A percentile compares a stretch with the other conserved stretches of the same genome.
These are phyloP conservation scores for Lithodes maja DNA, from an alignment of 2,888 invertebrate species.

Conservation along the genomic window DNA sequence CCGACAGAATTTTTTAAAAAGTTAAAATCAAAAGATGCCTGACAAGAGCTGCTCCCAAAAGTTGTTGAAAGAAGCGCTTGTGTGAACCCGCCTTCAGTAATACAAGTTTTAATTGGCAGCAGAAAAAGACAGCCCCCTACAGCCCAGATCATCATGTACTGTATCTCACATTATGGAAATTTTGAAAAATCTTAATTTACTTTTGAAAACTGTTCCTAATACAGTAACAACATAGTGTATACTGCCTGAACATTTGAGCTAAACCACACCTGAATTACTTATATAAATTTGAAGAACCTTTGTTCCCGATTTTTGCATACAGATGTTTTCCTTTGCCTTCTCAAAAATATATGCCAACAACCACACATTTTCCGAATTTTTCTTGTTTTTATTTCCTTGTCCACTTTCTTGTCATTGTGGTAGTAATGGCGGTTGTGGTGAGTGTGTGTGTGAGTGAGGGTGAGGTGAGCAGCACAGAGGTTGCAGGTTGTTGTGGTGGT, in stretches of 20 bases:
- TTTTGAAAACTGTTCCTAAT: background rate
- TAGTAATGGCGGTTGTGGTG: slow-evolving; percentile 14
- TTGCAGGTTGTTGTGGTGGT: slow-evolving; percentile 34
- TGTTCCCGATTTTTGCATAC: slow-evolving; percentile 38
- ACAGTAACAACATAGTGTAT: background rate
- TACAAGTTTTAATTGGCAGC: background rate
- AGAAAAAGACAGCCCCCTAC: slow-evolving; percentile 41
- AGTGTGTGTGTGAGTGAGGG: slow-evolving; percentile 29
- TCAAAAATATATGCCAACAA: slow-evolving; percentile 59
- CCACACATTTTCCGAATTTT: slow-evolving; percentile 53
- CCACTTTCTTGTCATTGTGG: slow-evolving; percentile 35
- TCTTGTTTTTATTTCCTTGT: slow-evolving; percentile 40
- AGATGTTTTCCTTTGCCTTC: slow-evolving; percentile 48
- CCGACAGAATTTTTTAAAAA: too few relatives aligned
- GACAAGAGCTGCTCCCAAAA: too few relatives aligned
- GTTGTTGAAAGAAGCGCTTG: too few relatives aligned
- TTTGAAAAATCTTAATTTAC: background rate
- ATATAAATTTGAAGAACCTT: slow-evolving; percentile 30
- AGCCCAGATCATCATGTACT: slow-evolving; percentile 9
- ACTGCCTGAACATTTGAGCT: background rate
- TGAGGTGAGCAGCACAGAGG: slow-evolving; percentile 53
- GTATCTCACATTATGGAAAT: background rate
- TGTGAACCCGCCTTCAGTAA: too few relatives aligned
- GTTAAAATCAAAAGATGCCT: too few relatives aligned
- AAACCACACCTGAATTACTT: slow-evolving; percentile 19